Evolutionary conservation across 2,888 invertebrate genomes (phyloP).

Genomic region (Ernsta delagoae): DNA sequence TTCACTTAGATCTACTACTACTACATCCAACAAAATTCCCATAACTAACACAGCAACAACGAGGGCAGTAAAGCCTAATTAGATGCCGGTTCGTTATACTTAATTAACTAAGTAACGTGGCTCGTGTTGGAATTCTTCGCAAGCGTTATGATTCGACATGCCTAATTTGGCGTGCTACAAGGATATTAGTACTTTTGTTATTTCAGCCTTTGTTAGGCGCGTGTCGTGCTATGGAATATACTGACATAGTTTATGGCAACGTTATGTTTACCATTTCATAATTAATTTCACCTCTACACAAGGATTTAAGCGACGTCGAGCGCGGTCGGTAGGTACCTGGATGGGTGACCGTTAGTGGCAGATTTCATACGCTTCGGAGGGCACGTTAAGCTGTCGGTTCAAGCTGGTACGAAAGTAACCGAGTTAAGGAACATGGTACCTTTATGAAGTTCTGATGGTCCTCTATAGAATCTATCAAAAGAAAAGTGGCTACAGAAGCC

Average conservation of each 20-base stretch:
- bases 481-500: too few species aligned
- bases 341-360: too few species aligned
- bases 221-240: slow-evolving; percentile 4
- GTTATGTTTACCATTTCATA: too few species aligned
- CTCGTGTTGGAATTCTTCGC: slow-evolving; percentile 12
- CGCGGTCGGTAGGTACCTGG: slow-evolving; percentile 1
- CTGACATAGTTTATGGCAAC: background rate
- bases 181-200: slow-evolving; percentile 10
- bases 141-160: slow-evolving; percentile 15
- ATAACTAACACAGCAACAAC: background rate
- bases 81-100: slow-evolving; percentile 10
- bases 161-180: slow-evolving; percentile 26
- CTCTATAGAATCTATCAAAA: too few species aligned
- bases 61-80: slow-evolving; percentile 20
- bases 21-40: background rate
- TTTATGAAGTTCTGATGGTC: too few species aligned
- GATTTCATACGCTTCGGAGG: too few species aligned
- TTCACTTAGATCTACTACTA: too few species aligned
- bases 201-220: slow-evolving; percentile 10
- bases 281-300: too few species aligned
- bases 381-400: too few species aligned
- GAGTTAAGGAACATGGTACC: too few species aligned
- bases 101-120: slow-evolving; percentile 21
- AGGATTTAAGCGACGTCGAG: background rate
- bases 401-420: too few species aligned